Evolutionary conservation across 2,113 vertebrate genomes (phyloP).

Genomic region (Nestor notabilis): DNA sequence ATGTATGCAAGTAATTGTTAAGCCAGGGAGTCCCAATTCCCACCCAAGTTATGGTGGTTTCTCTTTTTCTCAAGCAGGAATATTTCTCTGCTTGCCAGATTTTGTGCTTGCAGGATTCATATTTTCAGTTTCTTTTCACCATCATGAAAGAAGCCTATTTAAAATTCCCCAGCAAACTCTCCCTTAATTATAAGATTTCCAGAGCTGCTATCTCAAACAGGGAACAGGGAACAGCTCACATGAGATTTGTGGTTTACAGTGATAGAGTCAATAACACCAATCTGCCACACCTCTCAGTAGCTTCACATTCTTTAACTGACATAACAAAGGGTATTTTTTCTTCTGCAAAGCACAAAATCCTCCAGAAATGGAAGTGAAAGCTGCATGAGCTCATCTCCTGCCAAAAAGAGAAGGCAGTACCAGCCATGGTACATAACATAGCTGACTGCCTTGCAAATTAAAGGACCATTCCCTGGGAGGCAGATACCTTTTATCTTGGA

Average conservation of each 20-base stretch:
- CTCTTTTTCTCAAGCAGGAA: neutral
- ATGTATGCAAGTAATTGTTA: neutral
- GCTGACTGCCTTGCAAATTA: slow-evolving; percentile 32
- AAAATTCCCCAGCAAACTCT: neutral
- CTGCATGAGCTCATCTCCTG: neutral
- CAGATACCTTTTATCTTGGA: neutral
- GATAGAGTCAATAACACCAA: neutral
- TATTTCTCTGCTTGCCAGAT: fast-evolving
- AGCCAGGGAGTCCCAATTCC: neutral
- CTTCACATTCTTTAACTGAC: neutral
- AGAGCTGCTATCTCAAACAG: neutral
- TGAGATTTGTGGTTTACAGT: neutral
- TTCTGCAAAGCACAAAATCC: neutral
- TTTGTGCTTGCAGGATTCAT: neutral
- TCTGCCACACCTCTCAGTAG: neutral
- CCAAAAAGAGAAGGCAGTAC: neutral
- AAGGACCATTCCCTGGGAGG: neutral
- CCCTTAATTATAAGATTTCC: neutral
- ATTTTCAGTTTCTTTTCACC: neutral
- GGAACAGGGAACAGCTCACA: neutral
- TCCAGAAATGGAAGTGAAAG: slow-evolving; percentile 17
- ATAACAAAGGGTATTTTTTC: neutral
- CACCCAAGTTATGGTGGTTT: neutral
- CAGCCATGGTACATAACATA: neutral
- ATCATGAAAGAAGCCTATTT: neutral